Evolutionary conservation across 2,888 invertebrate genomes (phyloP), one percentile per base, ranked within the genome.

Genomic region (Calameuta filiformis): DNA sequence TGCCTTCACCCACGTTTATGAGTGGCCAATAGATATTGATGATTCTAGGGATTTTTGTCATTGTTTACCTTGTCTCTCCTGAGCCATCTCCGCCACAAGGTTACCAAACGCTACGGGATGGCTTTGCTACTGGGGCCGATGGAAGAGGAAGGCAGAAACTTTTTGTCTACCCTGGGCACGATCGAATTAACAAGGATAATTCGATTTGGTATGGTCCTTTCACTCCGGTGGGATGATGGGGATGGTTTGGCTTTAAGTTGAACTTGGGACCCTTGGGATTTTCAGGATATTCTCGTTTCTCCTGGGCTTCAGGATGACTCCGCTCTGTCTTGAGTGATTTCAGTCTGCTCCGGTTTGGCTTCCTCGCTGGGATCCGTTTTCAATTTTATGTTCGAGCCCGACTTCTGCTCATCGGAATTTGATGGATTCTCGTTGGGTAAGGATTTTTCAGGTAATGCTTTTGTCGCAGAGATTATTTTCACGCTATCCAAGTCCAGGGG

Each of bases 151-250:
- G 0, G 9, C 40, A 56, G 23, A 0, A 56, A 56, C 23, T 56
- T 56, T 56, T 23, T 56, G 56, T 23, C 56, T 56, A 56, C 23
- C 56, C 56, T 23, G 2, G 23, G 23, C 23, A 56, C 56, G 56
- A 56, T 79, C 35, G 80, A 78, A 77, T 79, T 68, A 80, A 81
- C 74, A 30, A n/a, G 40, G 30, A 35, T 73, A 69, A 33, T 69
- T 69, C 35, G 68, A 37, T 71, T 35, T 23, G 23, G n/a, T 34
- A 34, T 76, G 23, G 69, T 68, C 37, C n/a, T 69, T 69, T 76
- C 40, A 12, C 69, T 37, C 69, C 11, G 23, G 6, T 33, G 35
- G 69, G n/a, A 76, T n/a, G 34, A 23, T n/a, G 35, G 73, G 34
- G 40, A 73, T 40, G 33, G 30, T 15, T 40, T 73, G 33, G 31